A percentile compares a stretch with the other conserved stretches of the same genome.
phyloP scores from a whole-genome alignment of 1,140 invertebrate species.

The Lerema accius region DNA sequence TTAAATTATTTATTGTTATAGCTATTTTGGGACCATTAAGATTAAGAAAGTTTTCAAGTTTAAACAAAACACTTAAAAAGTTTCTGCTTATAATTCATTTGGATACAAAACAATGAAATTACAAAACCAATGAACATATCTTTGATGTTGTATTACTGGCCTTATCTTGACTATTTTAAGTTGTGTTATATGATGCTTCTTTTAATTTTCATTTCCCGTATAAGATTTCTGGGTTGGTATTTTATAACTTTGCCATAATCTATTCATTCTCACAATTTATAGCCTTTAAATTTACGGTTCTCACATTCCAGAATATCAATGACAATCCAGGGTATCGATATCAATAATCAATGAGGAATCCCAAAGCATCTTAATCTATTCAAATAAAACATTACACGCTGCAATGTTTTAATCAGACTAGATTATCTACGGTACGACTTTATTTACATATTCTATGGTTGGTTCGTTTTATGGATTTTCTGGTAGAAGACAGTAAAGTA shows the following conservation, averaged over 20 bases:
- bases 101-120: too few relatives aligned
- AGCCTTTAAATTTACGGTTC: constrained; percentile 11
- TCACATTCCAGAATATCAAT: constrained; percentile 32
- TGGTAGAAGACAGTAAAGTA: constrained; percentile 58
- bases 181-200: not conserved
- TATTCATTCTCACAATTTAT: constrained; percentile 28
- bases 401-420: constrained; percentile 34
- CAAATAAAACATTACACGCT: constrained; percentile 32
- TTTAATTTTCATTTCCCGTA: not conserved
- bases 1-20: too few relatives aligned
- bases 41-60: too few relatives aligned
- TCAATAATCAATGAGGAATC: constrained; percentile 14
- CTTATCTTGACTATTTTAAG: not conserved
- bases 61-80: too few relatives aligned
- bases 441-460: constrained; percentile 61
- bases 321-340: constrained; percentile 16
- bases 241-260: constrained; percentile 11
- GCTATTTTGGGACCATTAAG: too few relatives aligned
- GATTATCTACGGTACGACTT: constrained; percentile 39
- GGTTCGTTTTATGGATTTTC: constrained; percentile 64
- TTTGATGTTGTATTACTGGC: too few relatives aligned
- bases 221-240: constrained; percentile 1
- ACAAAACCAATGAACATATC: too few relatives aligned
- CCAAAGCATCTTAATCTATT: constrained; percentile 24
- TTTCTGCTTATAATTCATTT: too few relatives aligned